Evolutionary conservation across 2,113 vertebrate species (phyloP), one percentile per base, ranked within the genome.

Genomic region (Prionailurus bengalensis): DNA sequence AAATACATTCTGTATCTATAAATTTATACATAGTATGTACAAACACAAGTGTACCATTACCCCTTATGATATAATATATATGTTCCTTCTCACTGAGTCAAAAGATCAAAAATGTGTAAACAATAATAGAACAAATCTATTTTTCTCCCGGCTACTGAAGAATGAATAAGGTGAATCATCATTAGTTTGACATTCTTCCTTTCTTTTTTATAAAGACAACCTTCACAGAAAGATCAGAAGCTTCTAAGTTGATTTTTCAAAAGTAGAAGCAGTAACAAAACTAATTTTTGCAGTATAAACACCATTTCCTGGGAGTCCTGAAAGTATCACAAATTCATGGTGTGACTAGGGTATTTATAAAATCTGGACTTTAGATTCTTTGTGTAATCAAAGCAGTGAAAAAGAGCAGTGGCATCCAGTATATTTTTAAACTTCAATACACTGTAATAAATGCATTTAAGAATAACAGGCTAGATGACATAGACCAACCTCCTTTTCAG

Each of bases 241-340:
- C 61, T 91, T 87, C 79, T 14, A 87, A 79, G 5, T 61, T 82
- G 45, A 58, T 86, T 97, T 97, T 96, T 31, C 39, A 71, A 87
- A 97, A 51, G 5, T 61, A 27, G 14, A 92, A 70, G 27, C 66
- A 93, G 27, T 71, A 93, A 48, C 7, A 82, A 80, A 92, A 87
- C 19, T 65, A 4, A 51, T 61, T 94, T 85, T 92, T 80, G 9
- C 23, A 14, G 3, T 33, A 12, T 74, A 66, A 86, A 89, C 6
- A 29, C 4, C 3, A 29, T 78, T 74, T 73, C 5, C 51, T 94
- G n/a, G 33, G 48, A 73, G 23, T 51, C 21, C 10, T 87, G 2
- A 10, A 95, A 65, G 27, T 82, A 16, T 78, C 31, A 87, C 36
- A 73, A 73, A 78, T 16, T 94, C 58, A 82, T 39, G 61, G 36